Evolutionary conservation across 2,113 vertebrate species (phyloP), one percentile per base, ranked within the genome.

Genomic region (Chloropsis hardwickii): DNA sequence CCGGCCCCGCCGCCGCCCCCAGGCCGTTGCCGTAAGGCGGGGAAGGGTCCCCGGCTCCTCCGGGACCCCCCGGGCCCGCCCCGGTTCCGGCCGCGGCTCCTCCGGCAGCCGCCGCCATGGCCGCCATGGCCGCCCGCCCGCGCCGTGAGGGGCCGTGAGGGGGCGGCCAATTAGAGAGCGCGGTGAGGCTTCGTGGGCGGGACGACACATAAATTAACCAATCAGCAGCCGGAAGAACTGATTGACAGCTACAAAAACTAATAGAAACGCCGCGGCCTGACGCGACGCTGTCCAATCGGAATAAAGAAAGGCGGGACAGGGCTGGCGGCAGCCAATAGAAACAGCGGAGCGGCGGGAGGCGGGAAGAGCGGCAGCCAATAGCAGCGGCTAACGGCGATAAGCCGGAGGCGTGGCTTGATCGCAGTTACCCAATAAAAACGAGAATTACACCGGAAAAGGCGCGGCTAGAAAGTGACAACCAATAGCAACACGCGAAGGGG

Each of bases 211-310:
- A 6, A 2, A 4, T 6, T 12, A 10, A 14, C 33, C 57, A 37
- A 35, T 24, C 23, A 9, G 4, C 4, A 0, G 9, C 6, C 14
- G 9, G 2, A 9, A 10, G 4, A 3, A 4, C 22, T 5, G 20
- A 35, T 14, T 5, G 56, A 24, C 56, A 11, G 2, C 1, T 16
- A 3, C 14, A 28, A 11, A 11, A 40, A 11, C 6, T 5, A 57
- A 58, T 58, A 25, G 6, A 17, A 25, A 15, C 21, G 22, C 33
- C 4, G 5, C 5, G 9, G 4, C 14, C 9, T 15, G 3, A 20
- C 2, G 5, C 9, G 1, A 9, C 22, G 56, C 10, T 11, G 14
- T 10, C 57, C 33, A 58, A 58, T 58, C 22, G 13, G 10, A 24
- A 8, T 24, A 8, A 25, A 25, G n/a, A 7, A 1, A 4, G 57